Base-by-base conservation (phyloP, 2,888 invertebrate species). In the Hylaea fasciaria region DNA sequence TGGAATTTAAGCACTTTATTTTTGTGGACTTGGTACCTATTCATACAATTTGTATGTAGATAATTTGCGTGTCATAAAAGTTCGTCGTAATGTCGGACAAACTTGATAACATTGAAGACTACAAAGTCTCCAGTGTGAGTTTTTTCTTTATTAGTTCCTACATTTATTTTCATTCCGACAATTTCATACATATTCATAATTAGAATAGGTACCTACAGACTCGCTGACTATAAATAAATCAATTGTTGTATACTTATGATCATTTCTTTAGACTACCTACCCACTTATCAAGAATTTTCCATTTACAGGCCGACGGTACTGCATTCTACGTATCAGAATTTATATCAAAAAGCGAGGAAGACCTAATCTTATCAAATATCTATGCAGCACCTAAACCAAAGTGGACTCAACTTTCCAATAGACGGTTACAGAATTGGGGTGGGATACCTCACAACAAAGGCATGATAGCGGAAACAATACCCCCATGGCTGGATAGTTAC, bases 401-500 rank as follows among this genome's bases (percentile, higher is more conserved):
- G 89, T 99, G 99, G 99, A 98, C 98, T 0, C 96, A 96, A 79
- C 92, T 99, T 41, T 94, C 96, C 16, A 96, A 98, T 81, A 94
- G 99, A 67, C 94, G 98, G 65, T 93, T 99, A n/a, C 98, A 99
- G 82, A 99, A 99, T 85, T 99, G 99, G 95, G 99, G 99, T 22
- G 99, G 99, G 0, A 92, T 98, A 57, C 98, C 99, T 0, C 98
- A 98, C 82, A 94, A 94, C 13, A 98, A 97, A 77, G 98, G 98
- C 59, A 98, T 99, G 97, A 94, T 99, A 66, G 95, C 96, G 0
- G 98, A 99, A 86, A 92, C 94, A 65, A 95, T 99, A 69, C 99
- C 99, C 0, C 74, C 86, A 82, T 98, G 98, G 98, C 91, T 99
- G 32, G 93, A 94, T 2, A 48, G 78, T 13, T 96, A 95, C 77